Evolutionary conservation across 2,888 invertebrate species (phyloP).

Genomic region (Folsomia candida): DNA sequence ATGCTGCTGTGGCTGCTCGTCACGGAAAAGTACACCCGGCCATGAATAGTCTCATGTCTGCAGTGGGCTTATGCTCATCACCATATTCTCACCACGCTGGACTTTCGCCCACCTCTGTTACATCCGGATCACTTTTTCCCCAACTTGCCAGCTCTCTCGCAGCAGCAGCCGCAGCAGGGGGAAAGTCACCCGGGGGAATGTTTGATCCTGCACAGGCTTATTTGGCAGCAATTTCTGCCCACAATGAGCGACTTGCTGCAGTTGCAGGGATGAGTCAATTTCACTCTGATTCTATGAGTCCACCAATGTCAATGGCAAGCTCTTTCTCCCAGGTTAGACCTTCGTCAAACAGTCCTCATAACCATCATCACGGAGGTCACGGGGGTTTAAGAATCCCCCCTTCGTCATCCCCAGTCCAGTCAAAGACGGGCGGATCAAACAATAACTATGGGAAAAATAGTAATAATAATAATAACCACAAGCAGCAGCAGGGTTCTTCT

Average conservation of each 20-base stretch:
- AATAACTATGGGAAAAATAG: neutral
- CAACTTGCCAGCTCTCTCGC: neutral
- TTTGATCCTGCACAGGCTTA: slow-evolving; percentile 24
- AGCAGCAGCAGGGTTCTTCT: slow-evolving; percentile 7
- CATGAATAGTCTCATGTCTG: slow-evolving; percentile 43
- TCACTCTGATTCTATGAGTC: slow-evolving; percentile 40
- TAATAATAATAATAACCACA: neutral
- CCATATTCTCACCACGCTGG: slow-evolving; percentile 11
- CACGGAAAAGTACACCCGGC: slow-evolving; percentile 48
- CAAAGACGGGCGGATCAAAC: neutral
- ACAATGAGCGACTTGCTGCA: slow-evolving; percentile 27
- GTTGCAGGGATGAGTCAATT: slow-evolving; percentile 32
- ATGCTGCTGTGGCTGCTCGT: slow-evolving; percentile 53
- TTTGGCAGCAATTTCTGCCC: slow-evolving; percentile 34
- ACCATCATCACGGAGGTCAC: too few relatives aligned
- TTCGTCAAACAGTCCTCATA: slow-evolving; percentile 7
- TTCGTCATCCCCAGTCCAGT: neutral
- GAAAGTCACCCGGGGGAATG: slow-evolving; percentile 34
- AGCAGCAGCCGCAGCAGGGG: slow-evolving; percentile 1
- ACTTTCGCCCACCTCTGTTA: neutral
- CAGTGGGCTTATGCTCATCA: slow-evolving; percentile 31
- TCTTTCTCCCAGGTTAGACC: slow-evolving; percentile 27
- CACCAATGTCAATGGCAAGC: slow-evolving; percentile 34
- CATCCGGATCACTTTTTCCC: neutral
- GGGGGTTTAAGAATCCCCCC: slow-evolving; percentile 34